Evolutionary conservation across 2,888 invertebrate genomes (phyloP), one percentile per base, ranked within the genome.

Genomic region (Standfussiana lucernea): DNA sequence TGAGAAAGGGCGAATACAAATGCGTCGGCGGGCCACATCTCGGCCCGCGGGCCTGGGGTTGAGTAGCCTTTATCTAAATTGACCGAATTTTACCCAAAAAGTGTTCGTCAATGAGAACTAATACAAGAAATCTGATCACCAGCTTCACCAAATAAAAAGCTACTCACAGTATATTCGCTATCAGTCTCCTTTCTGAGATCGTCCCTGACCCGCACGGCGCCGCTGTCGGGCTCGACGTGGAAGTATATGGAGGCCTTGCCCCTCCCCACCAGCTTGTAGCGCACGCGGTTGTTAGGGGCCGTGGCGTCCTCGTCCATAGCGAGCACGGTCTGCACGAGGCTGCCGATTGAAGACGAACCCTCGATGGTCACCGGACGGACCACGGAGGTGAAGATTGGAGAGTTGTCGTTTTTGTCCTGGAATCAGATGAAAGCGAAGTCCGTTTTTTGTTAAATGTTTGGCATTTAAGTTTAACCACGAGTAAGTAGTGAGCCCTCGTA

Each of bases 301-400:
- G 98, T 98, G 13, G 98, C 98, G 95, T 99, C 99, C 0, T 98
- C 97, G 93, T 99, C 99, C 0, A 97, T 97, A 0, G 99, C 99
- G 0, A 97, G 96, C 65, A 99, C 97, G 24, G 98, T 98, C 35
- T 98, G 98, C 0, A 99, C 98, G 2, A 98, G 96, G 1, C 98
- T 98, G 35, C 99, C 99, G 78, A 99, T 98, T 0, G 98, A 97
- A 0, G 98, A 98, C 53, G 98, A 98, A 90, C 99, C 99, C 89
- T 98, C 98, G 21, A 99, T 96, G 0, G 98, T 98, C 2, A 99
- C 97, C 0, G 99, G 98, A 72, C 98, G 98, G 0, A 98, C 98
- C 0, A 98, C 97, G 0, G 98, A 97, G 0, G 98, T 98, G 93
- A 99, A 99, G 71, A 98, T 98, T 11, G 99, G 99, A 0, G 98